Conservation (phyloP, 1,140 invertebrate species). For the Scaptomyza graminum region DNA sequence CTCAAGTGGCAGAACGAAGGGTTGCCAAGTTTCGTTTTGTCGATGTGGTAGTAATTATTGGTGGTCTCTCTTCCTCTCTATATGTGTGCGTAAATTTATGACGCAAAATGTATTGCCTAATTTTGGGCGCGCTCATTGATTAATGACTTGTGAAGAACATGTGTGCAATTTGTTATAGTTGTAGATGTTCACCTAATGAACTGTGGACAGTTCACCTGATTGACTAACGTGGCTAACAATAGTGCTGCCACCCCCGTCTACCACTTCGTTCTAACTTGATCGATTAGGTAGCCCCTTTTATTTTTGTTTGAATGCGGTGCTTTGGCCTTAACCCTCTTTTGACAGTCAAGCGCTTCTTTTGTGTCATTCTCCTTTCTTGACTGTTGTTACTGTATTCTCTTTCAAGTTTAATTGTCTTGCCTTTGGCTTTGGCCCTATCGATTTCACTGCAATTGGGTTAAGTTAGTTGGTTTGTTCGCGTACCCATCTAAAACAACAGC, state of each 20-base stretch:
- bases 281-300: constrained; percentile 56
- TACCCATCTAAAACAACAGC: background rate
- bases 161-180: constrained; percentile 29
- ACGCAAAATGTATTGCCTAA: constrained; percentile 35
- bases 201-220: constrained; percentile 47
- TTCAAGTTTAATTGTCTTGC: constrained; percentile 76
- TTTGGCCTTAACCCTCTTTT: constrained; percentile 72
- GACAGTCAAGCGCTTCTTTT: constrained; percentile 39
- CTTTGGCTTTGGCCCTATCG: constrained; percentile 55
- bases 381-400: constrained; percentile 40
- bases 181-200: constrained; percentile 44
- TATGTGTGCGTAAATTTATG: constrained; percentile 35
- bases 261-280: constrained; percentile 48
- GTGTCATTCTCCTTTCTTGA: constrained; percentile 12
- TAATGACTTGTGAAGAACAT: constrained; percentile 30
- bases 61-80: background rate
- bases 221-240: constrained; percentile 24
- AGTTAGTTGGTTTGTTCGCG: constrained; percentile 35
- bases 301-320: background rate
- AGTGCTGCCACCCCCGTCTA: no score
- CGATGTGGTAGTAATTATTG: no score
- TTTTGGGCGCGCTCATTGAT: constrained; percentile 43
- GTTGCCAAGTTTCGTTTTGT: constrained; percentile 41
- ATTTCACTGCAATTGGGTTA: constrained; percentile 64
- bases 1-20: constrained; percentile 66